Evolutionary conservation across 2,888 invertebrate species (phyloP), one percentile per base, ranked within the genome.

Genomic region (Empis stercorea): DNA sequence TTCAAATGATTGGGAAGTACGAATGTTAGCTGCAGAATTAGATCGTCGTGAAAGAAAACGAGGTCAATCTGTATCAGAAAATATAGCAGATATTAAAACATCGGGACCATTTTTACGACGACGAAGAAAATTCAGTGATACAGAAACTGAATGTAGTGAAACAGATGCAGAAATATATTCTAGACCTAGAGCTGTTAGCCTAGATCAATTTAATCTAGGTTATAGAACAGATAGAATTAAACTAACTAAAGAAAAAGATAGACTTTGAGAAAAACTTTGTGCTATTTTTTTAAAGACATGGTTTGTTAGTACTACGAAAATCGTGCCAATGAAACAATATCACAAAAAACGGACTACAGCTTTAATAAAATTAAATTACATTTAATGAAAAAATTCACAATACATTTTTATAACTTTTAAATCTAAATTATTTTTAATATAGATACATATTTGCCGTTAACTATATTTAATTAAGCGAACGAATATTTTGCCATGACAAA

Each of bases 21-120:
- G 79, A 64, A 82, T 86, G 83, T 66, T 87, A 34, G 86, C 84
- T 0, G 77, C 82, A 52, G 82, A 86, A 62, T 71, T 86, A 54
- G 79, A 81, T 52, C 73, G 75, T 45, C 69, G 77, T 46, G 76
- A 78, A 54, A 60, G 59, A 40, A 58, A 61, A 42, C 64, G 65
- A 1, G 63, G 61, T 0, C 60, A 60, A 30, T 64, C 65, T 0
- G 59, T 63, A 1, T 61, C 65, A 20, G 66, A 61, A 49, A 61
- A 61, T 47, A 53, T 60, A 2, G 55, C 56, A 17, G 60, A 61
- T 43, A 55, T 61, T 40, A 59, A 60, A 43, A 55, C 60, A 34
- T 57, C 61, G 49, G 58, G 61, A 42, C 56, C 56, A 9, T 54
- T 58, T 23, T 46, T 66, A 43, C 57, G 61, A 3, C 54, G 65